A percentile compares a stretch with the other conserved stretches of the same genome.
These are phyloP conservation scores for Galaxea fascicularis DNA, from an alignment of 92 coral and sea anemone genomes.

Conservation along the genomic window DNA sequence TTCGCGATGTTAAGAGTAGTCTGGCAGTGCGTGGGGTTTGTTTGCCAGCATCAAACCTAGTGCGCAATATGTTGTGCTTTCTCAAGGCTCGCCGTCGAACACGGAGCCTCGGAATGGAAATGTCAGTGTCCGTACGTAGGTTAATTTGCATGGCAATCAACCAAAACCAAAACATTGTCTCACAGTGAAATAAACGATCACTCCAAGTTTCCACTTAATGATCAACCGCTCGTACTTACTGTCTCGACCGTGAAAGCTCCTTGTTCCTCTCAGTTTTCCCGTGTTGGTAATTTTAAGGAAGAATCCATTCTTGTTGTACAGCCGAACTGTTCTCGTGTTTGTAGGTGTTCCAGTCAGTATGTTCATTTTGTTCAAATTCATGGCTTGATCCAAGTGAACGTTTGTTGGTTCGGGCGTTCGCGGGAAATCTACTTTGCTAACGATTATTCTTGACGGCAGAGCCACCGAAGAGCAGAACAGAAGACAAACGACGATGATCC, in stretches of 20 bases:
- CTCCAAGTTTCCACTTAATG: neutral
- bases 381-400: neutral
- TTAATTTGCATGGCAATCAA: constrained; percentile 26
- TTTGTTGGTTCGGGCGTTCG: constrained; percentile 8
- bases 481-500: constrained; percentile 17
- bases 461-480: constrained; percentile 25
- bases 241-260: constrained; percentile 9
- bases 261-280: constrained; percentile 52
- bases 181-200: neutral
- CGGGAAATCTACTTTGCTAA: neutral
- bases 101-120: neutral
- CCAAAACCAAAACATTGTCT: constrained; percentile 35
- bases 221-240: constrained; percentile 47
- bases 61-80: neutral
- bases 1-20: constrained; percentile 17
- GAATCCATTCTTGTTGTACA: constrained; percentile 64
- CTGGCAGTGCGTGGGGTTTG: constrained; percentile 44
- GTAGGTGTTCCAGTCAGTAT: constrained; percentile 49
- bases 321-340: constrained; percentile 37
- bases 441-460: constrained; percentile 6
- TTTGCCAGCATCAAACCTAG: neutral
- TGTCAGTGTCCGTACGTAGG: neutral
- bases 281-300: constrained; percentile 62
- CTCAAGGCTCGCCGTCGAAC: neutral
- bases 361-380: constrained; percentile 8